A percentile compares a stretch with the other conserved stretches of the same genome.
Evolutionary conservation across 2,113 vertebrate species (phyloP).

Genomic region (Poicephalus meyeri): DNA sequence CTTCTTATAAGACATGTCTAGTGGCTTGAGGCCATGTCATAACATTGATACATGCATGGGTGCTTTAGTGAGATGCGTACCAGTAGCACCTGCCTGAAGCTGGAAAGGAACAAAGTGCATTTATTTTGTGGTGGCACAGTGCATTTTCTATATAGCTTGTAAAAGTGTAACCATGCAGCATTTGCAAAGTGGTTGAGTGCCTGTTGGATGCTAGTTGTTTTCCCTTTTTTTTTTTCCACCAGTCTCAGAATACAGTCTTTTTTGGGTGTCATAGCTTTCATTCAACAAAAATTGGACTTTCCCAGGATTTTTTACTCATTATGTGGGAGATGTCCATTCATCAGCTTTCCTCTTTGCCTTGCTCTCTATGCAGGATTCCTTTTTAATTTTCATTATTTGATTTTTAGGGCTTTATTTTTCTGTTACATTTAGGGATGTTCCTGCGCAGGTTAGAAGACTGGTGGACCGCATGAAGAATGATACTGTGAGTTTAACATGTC

Average conservation of each 20-base stretch:
- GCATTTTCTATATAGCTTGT: background rate
- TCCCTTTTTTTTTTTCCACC: background rate
- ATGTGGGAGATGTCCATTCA: background rate
- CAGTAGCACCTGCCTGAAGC: background rate
- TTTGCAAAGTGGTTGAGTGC: background rate
- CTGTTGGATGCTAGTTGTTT: background rate
- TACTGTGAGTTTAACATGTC: constrained; percentile 55
- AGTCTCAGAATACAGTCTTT: background rate
- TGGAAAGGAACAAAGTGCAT: background rate
- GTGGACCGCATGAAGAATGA: constrained; percentile 69
- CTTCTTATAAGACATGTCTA: background rate
- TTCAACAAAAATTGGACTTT: background rate
- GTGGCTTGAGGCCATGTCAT: background rate
- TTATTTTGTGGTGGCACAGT: background rate
- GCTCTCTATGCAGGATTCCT: background rate
- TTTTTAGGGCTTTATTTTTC: background rate
- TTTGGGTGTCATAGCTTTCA: background rate
- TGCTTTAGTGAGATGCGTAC: background rate
- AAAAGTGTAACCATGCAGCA: background rate
- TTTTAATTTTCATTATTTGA: background rate
- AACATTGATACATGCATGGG: background rate
- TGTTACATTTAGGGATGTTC: constrained; percentile 57
- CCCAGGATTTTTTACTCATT: background rate
- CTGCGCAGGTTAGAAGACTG: constrained; percentile 57
- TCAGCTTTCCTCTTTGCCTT: background rate